These are phyloP conservation scores for Gyrodactylus salaris DNA, from an alignment of 1,140 invertebrate species.

Conservation along the genomic window DNA sequence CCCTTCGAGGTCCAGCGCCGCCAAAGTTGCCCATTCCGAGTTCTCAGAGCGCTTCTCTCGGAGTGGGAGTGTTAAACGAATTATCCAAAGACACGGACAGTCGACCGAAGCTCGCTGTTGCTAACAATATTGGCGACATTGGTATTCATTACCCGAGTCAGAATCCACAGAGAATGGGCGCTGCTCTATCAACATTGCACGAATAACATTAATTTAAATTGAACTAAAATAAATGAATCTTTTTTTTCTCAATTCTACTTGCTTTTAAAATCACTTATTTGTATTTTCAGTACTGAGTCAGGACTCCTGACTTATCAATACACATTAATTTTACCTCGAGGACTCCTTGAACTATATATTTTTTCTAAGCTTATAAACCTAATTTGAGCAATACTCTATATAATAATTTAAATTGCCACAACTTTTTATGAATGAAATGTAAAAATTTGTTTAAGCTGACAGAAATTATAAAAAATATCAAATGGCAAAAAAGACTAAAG, in stretches of 20 bases:
- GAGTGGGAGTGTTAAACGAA: too few relatives aligned
- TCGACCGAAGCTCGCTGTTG: conserved; percentile 56
- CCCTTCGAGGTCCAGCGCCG: not conserved
- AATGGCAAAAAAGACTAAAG: not conserved
- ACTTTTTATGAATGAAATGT: not conserved
- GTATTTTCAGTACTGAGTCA: too few relatives aligned
- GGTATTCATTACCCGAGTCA: conserved; percentile 4
- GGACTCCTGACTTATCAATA: too few relatives aligned
- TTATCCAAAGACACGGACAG: conserved; percentile 35
- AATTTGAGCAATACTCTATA: too few relatives aligned
- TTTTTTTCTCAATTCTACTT: too few relatives aligned
- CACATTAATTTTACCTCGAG: too few relatives aligned
- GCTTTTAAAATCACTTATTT: too few relatives aligned
- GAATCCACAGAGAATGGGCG: not conserved
- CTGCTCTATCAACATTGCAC: not conserved
- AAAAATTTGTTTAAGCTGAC: not conserved
- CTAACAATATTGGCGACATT: conserved; percentile 31
- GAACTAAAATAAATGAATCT: too few relatives aligned
- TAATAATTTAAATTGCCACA: too few relatives aligned
- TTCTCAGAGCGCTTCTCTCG: not conserved
- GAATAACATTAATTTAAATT: too few relatives aligned
- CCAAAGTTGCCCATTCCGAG: not conserved
- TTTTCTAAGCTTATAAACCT: too few relatives aligned
- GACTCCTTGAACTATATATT: too few relatives aligned
- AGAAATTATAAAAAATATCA: not conserved